phyloP scores from a whole-genome alignment of 2,888 invertebrate genomes.

The Anodontia alba region DNA sequence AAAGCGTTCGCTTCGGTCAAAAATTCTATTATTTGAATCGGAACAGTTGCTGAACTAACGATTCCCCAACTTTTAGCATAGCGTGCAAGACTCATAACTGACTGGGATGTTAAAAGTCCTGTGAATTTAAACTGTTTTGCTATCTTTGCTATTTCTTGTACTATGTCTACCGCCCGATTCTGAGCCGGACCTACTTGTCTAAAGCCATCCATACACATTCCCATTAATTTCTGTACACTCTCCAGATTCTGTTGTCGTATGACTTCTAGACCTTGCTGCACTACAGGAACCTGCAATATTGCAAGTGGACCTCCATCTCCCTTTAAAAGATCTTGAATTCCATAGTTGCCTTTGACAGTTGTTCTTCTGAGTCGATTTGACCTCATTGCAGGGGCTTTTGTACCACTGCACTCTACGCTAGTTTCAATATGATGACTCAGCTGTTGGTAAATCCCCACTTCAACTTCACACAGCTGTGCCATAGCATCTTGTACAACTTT shows the following conservation, averaged over 20 bases:
- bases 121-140: neutral
- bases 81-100: neutral
- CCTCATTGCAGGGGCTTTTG: neutral
- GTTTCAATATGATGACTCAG: neutral
- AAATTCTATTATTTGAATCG: neutral
- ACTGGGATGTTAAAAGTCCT: neutral
- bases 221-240: neutral
- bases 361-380: neutral
- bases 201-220: neutral
- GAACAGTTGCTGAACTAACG: neutral
- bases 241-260: neutral
- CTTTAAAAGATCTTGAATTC: neutral
- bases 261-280: neutral
- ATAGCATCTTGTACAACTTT: neutral
- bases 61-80: neutral
- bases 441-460: neutral
- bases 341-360: neutral
- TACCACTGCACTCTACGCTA: neutral
- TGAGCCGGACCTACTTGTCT: neutral
- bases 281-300: neutral
- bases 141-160: neutral
- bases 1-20: neutral
- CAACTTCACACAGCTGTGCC: neutral
- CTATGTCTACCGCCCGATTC: neutral
- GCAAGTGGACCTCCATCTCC: neutral